Evolutionary conservation across 2,888 invertebrate genomes (phyloP).

Genomic region (Stenoptilia bipunctidactyla): DNA sequence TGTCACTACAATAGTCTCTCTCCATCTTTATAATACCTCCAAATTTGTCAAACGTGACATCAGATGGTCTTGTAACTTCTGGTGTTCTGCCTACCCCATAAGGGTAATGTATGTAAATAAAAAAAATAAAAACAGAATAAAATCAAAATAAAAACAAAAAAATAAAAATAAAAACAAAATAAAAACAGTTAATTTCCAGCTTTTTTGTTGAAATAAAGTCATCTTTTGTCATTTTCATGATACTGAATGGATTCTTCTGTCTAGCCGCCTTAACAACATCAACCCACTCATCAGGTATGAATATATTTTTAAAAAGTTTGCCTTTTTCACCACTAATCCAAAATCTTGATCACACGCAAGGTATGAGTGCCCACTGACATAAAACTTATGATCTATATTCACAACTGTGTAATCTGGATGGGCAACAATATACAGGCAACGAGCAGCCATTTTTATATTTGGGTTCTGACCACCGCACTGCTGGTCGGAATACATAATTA

Average conservation of each 20-base stretch:
- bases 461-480: constrained; percentile 10
- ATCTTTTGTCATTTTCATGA: neutral
- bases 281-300: constrained; percentile 5
- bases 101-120: too few relatives aligned
- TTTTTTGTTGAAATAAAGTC: neutral
- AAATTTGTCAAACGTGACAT: too few relatives aligned
- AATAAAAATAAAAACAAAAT: too few relatives aligned
- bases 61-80: too few relatives aligned
- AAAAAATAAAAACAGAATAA: too few relatives aligned
- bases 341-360: constrained; percentile 10
- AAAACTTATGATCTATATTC: constrained; percentile 13
- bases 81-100: too few relatives aligned
- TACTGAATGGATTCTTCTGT: too few relatives aligned
- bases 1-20: too few relatives aligned
- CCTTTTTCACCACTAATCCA: constrained; percentile 10
- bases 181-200: neutral
- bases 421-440: constrained; percentile 12
- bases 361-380: constrained; percentile 12
- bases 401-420: constrained; percentile 8
- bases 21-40: too few relatives aligned
- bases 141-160: too few relatives aligned
- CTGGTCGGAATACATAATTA: constrained; percentile 9
- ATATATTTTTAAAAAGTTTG: neutral
- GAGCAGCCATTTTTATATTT: constrained; percentile 11
- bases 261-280: neutral